Evolutionary conservation across 2,113 vertebrate species (phyloP).

Genomic region (Urocolius indicus): DNA sequence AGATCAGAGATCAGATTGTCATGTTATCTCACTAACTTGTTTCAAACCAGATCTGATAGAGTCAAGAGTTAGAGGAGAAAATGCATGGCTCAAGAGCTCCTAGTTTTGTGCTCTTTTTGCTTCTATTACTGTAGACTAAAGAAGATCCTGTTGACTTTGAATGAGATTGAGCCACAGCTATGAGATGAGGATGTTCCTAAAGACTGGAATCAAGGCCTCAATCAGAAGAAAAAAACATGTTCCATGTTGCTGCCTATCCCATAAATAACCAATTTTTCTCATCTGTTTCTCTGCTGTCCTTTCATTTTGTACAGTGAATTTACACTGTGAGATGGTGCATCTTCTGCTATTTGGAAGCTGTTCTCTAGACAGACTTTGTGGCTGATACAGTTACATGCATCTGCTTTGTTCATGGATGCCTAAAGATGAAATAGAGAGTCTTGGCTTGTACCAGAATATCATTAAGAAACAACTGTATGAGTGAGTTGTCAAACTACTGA

Average conservation of each 20-base stretch:
- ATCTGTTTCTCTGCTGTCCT: neutral
- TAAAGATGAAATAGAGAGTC: neutral
- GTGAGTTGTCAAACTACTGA: neutral
- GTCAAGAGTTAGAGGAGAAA: neutral
- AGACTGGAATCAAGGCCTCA: neutral
- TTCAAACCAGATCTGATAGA: neutral
- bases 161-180: neutral
- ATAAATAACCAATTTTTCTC: neutral
- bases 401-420: neutral
- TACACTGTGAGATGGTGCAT: neutral
- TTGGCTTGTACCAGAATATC: neutral
- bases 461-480: neutral
- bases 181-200: neutral
- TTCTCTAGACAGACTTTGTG: neutral
- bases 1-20: neutral
- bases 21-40: neutral
- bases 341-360: neutral
- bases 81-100: neutral
- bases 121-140: neutral
- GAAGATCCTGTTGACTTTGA: neutral
- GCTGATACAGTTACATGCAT: neutral
- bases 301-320: neutral
- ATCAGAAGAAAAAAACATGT: neutral
- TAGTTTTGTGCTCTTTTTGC: neutral
- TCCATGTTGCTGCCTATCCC: neutral